phyloP scores from a whole-genome alignment of 2,888 invertebrate genomes.

The Scaptomyza tumidula region DNA sequence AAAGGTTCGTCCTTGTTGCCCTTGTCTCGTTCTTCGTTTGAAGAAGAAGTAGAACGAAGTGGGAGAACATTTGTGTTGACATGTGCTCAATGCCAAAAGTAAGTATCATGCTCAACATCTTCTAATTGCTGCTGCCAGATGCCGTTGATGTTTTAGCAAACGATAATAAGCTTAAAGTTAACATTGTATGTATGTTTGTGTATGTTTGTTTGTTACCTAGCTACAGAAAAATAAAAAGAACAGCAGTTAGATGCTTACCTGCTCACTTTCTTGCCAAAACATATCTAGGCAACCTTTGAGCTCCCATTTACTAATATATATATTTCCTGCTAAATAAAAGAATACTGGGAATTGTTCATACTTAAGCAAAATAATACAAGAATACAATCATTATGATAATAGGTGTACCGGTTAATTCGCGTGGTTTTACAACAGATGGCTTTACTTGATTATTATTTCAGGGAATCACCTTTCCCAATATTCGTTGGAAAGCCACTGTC shows the following conservation, averaged over 20 bases:
- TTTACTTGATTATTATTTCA: no score
- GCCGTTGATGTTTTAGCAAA: slow-evolving; percentile 31
- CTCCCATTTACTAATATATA: not conserved
- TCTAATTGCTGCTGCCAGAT: slow-evolving; percentile 45
- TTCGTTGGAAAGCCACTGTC: no score
- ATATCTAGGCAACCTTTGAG: no score
- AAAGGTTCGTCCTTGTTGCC: no score
- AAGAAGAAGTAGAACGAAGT: slow-evolving; percentile 9
- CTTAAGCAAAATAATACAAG: not conserved
- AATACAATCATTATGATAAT: no score
- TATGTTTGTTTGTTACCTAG: not conserved
- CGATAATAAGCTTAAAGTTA: slow-evolving; percentile 53
- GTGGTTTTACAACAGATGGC: no score
- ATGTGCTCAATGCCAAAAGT: slow-evolving; percentile 29
- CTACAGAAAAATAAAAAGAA: not conserved
- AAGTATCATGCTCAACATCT: slow-evolving; percentile 52
- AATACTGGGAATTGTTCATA: no score
- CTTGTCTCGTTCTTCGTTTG: not conserved
- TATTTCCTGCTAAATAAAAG: not conserved
- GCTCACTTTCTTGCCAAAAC: not conserved
- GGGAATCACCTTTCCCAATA: no score
- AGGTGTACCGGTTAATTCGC: no score
- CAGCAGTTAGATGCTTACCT: no score
- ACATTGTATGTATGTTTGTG: not conserved
- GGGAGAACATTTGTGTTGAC: slow-evolving; percentile 20